Evolutionary conservation across 2,888 invertebrate genomes (phyloP), one percentile per base, ranked within the genome.

Genomic region (Thelaira solivaga): DNA sequence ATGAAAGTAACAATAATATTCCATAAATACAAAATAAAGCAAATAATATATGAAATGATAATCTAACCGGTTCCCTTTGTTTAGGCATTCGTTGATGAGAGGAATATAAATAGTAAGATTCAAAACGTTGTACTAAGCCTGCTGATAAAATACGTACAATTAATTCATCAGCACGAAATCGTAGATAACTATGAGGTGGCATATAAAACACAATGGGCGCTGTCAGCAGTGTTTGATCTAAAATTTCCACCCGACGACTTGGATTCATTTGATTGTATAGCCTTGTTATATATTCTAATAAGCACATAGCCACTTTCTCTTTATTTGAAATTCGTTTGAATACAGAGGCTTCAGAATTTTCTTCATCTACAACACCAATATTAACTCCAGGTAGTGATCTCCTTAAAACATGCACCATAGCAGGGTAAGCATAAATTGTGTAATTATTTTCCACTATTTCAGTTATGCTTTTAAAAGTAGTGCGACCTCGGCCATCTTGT

Each of bases 141-240:
- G 84, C 67, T 0, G 84, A 81, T 82, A 86, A 84, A 62, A 86
- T 84, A 10, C 76, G 72, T 22, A 86, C 53, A 7, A 87, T 73
- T 6, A 86, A 72, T 1, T 72, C 72, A 31, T 86, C 82, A 4
- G 85, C 36, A 8, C 77, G 78, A 0, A 77, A 73, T 34, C 81
- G 71, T 0, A 87, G 57, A 47, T 84, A 87, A 3, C 85, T 86
- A 26, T 87, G 83, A 3, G 78, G 82, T 0, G 84, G 84, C 84
- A 87, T 84, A 57, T 85, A 87, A 59, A 87, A 62, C 0, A 87
- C 83, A 2, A 87, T 31, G 0, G 84, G 86, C 0, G 83, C 81
- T 0, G 82, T 84, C 1, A 86, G 8, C 10, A 87, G 34, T 0
- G 81, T 75, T 31, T 82, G 53, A 0, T 82, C 82, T 7, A 87